Conservation (phyloP, 2,797 vertebrate genomes). For the Acipenser ruthenus region DNA sequence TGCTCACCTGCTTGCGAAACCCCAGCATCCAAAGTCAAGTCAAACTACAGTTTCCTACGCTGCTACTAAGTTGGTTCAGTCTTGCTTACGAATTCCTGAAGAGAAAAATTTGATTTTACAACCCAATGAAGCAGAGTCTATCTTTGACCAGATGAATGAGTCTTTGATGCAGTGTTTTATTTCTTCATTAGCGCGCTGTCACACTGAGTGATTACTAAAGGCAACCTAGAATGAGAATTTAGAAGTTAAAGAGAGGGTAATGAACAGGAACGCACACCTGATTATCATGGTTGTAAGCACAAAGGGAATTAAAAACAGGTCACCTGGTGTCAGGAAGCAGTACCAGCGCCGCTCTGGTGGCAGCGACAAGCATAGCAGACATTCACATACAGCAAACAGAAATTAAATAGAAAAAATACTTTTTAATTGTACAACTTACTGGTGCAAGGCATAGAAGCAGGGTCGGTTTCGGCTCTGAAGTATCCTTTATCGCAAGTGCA, state of each 20-base stretch:
- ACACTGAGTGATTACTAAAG: constrained; percentile 72
- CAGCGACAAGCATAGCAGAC: too few relatives aligned
- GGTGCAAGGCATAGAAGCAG: constrained; percentile 88
- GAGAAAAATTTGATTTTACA: constrained; percentile 70
- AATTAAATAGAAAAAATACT: background rate
- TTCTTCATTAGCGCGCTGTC: constrained; percentile 77
- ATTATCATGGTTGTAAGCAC: constrained; percentile 59
- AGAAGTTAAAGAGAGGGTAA: constrained; percentile 61
- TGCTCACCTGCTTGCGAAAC: too few relatives aligned
- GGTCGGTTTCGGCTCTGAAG: constrained; percentile 84
- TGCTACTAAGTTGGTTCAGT: background rate
- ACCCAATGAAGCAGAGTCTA: constrained; percentile 61
- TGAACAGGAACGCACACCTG: constrained; percentile 56
- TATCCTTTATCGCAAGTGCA: constrained; percentile 89
- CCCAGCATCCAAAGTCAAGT: too few relatives aligned
- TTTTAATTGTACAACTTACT: constrained; percentile 62
- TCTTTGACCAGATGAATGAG: constrained; percentile 56
- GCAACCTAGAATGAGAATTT: constrained; percentile 66
- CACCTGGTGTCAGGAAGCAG: constrained; percentile 64
- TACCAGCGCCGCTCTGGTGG: constrained; percentile 31
- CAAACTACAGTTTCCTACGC: background rate
- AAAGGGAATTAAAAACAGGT: constrained; percentile 54
- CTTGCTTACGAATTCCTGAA: background rate
- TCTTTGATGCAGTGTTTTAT: constrained; percentile 66
- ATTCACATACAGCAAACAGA: too few relatives aligned